Evolutionary conservation across 2,113 vertebrate species (phyloP).

Genomic region (Solea solea): DNA sequence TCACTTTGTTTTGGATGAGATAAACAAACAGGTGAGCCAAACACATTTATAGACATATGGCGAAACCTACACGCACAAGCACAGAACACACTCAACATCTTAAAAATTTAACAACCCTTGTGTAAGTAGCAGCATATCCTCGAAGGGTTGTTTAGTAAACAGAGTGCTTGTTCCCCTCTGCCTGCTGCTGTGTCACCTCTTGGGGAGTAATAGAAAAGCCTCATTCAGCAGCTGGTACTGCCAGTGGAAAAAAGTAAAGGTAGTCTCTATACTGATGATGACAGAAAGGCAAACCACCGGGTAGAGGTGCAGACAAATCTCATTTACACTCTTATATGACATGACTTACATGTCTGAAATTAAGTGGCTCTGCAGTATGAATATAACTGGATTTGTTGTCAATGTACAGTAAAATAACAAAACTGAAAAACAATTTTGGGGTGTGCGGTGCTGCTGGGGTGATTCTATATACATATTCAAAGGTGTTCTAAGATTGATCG

Average conservation of each 20-base stretch:
- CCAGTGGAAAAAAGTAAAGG: constrained; percentile 44
- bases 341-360: neutral
- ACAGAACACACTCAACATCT: constrained; percentile 20
- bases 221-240: constrained; percentile 32
- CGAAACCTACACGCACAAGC: constrained; percentile 8
- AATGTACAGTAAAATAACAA: neutral
- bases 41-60: constrained; percentile 15
- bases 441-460: too few relatives aligned
- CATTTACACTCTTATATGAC: constrained; percentile 21
- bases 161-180: constrained; percentile 26
- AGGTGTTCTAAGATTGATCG: too few relatives aligned
- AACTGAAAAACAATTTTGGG: neutral
- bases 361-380: neutral
- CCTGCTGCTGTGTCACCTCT: constrained; percentile 50
- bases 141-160: constrained; percentile 54
- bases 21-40: constrained; percentile 87
- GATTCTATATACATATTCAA: too few relatives aligned
- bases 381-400: neutral
- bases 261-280: constrained; percentile 35
- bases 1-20: constrained; percentile 84
- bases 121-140: constrained; percentile 28
- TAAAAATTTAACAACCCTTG: constrained; percentile 40
- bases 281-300: constrained; percentile 22
- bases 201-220: constrained; percentile 41
- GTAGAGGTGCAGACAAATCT: constrained; percentile 31